These are phyloP conservation scores for Cryptoblepharus egeriae DNA, from an alignment of 2,797 vertebrate species.

Conservation along the genomic window DNA sequence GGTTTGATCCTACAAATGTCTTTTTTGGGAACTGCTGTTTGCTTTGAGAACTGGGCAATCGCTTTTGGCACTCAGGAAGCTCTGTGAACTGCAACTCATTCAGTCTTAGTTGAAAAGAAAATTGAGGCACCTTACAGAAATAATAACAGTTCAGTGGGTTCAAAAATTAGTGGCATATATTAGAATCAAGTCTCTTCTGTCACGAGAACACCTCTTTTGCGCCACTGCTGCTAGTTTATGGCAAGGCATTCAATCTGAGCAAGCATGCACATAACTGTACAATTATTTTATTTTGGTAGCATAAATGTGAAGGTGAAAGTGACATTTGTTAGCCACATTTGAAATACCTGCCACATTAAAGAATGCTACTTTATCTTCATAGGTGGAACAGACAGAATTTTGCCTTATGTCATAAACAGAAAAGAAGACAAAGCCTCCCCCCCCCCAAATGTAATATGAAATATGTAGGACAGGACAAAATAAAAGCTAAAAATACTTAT, in stretches of 20 bases:
- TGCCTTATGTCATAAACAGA: no score
- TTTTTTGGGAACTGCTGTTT: constrained; percentile 40
- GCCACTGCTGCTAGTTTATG: constrained; percentile 35
- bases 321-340: constrained; percentile 44
- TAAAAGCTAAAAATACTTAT: no score
- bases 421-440: no score
- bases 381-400: constrained; percentile 27
- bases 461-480: no score
- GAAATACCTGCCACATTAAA: constrained; percentile 46
- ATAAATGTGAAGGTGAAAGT: constrained; percentile 25
- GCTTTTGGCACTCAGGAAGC: constrained; percentile 31
- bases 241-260: not conserved
- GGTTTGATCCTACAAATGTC: constrained; percentile 38
- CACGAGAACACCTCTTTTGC: not conserved
- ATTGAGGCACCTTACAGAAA: not conserved
- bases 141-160: not conserved
- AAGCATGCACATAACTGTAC: constrained; percentile 38
- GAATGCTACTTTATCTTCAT: constrained; percentile 34
- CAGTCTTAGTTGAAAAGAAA: constrained; percentile 24
- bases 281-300: constrained; percentile 40
- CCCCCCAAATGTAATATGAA: no score
- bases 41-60: constrained; percentile 41
- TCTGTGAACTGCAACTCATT: not conserved
- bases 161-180: not conserved
- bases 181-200: not conserved